Conservation (phyloP, 2,888 invertebrate genomes). For the Shargacucullia verbasci region DNA sequence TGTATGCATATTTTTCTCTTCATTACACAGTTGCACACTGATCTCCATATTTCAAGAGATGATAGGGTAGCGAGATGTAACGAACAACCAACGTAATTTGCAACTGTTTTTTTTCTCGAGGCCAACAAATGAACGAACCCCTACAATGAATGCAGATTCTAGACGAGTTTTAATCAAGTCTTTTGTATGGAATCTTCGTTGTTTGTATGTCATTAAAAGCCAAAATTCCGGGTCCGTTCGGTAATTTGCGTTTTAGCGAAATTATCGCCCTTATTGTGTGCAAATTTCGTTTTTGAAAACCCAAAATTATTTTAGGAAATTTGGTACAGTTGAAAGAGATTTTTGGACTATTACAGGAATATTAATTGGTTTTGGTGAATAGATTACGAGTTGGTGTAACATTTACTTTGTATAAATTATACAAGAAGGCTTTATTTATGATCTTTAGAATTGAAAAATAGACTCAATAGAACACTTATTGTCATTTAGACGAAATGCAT, state of each 20-base stretch:
- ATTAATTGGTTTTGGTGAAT: too few species aligned
- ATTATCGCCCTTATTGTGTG: neutral
- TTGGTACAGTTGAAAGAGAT: too few species aligned
- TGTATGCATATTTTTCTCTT: neutral
- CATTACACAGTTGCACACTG: slow-evolving; percentile 5
- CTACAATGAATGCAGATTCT: slow-evolving; percentile 28
- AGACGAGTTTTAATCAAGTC: slow-evolving; percentile 40
- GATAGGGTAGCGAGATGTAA: slow-evolving; percentile 7
- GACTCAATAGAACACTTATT: too few species aligned
- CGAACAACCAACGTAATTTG: slow-evolving; percentile 13
- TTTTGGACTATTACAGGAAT: too few species aligned
- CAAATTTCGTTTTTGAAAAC: too few species aligned
- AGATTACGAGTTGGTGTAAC: too few species aligned
- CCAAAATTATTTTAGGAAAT: too few species aligned
- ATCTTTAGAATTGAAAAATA: too few species aligned
- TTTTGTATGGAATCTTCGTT: slow-evolving; percentile 26
- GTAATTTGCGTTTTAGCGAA: slow-evolving; percentile 14
- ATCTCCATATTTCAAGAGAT: slow-evolving; percentile 25
- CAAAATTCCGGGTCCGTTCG: slow-evolving; percentile 1
- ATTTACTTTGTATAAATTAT: too few species aligned
- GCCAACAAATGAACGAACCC: slow-evolving; percentile 26
- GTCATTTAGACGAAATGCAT: too few species aligned
- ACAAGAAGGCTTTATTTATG: too few species aligned
- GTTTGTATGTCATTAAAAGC: slow-evolving; percentile 20
- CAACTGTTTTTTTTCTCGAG: slow-evolving; percentile 31